Evolutionary conservation across 1,140 invertebrate species (phyloP).

Genomic region (Leptinotarsa texana): DNA sequence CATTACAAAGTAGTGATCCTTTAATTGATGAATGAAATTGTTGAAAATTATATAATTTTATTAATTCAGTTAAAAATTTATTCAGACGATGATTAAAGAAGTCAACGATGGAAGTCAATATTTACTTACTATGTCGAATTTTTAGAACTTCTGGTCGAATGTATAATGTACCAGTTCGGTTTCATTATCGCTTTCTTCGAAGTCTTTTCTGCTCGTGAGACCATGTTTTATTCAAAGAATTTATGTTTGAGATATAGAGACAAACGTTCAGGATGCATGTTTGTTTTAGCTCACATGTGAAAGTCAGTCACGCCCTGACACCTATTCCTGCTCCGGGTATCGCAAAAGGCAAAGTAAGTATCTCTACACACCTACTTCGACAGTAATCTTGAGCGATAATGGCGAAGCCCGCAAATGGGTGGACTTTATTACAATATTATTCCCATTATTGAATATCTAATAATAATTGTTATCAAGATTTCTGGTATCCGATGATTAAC

Average conservation of each 20-base stretch:
- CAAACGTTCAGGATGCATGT: conserved; percentile 6
- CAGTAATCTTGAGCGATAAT: neutral
- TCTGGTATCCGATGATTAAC: neutral
- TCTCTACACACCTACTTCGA: conserved; percentile 4
- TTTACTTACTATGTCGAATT: no score
- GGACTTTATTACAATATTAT: conserved; percentile 6
- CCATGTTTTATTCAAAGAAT: conserved; percentile 1
- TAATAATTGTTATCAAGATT: conserved; percentile 1
- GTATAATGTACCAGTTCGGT: neutral
- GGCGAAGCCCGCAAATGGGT: neutral
- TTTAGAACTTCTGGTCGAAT: neutral
- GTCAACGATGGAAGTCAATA: no score
- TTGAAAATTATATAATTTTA: no score
- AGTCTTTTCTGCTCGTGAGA: neutral
- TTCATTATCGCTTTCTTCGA: conserved; percentile 8
- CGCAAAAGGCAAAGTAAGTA: neutral
- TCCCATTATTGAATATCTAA: neutral
- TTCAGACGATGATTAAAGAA: no score
- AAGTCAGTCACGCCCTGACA: conserved; percentile 7
- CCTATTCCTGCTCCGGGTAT: conserved; percentile 4
- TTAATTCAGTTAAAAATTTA: no score
- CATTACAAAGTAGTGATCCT: no score
- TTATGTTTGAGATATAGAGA: conserved; percentile 6
- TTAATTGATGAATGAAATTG: no score
- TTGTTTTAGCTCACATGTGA: conserved; percentile 1